Evolutionary conservation across 1,140 invertebrate species (phyloP).

Genomic region (Drosophila serrata): DNA sequence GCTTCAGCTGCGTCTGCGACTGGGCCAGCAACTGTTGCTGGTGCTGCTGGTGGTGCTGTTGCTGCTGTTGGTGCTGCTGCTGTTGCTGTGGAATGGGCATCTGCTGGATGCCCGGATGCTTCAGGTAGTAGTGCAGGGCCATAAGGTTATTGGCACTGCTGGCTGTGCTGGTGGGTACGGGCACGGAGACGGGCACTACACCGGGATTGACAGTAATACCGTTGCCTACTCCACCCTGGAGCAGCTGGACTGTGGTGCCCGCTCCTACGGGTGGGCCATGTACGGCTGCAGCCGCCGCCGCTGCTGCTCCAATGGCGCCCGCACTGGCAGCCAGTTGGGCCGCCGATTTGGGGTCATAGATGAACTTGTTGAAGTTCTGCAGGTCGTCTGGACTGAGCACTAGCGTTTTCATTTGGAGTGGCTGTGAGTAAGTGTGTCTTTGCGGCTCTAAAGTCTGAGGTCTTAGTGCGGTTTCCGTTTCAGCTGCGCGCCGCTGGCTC

Average conservation of each 20-base stretch:
- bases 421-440: constrained; percentile 4
- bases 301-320: constrained; percentile 64
- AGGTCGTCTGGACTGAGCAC: constrained; percentile 78
- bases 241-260: constrained; percentile 57
- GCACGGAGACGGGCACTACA: constrained; percentile 40
- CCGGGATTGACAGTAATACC: constrained; percentile 19
- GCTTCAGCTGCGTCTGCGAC: constrained; percentile 78
- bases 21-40: constrained; percentile 66
- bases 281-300: constrained; percentile 63
- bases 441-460: constrained; percentile 5
- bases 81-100: constrained; percentile 39
- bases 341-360: constrained; percentile 79
- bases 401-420: constrained; percentile 79
- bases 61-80: constrained; percentile 47
- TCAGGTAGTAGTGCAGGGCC: constrained; percentile 83
- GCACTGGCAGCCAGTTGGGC: constrained; percentile 75
- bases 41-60: constrained; percentile 60
- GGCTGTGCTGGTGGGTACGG: constrained; percentile 39
- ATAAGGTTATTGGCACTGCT: constrained; percentile 72
- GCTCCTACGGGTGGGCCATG: constrained; percentile 55
- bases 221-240: constrained; percentile 31
- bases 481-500: constrained; percentile 31
- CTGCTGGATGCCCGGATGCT: constrained; percentile 68
- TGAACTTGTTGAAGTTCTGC: constrained; percentile 83
- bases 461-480: constrained; percentile 26